Evolutionary conservation across 2,888 invertebrate genomes (phyloP).

Genomic region (Eumerus sabulonum): DNA sequence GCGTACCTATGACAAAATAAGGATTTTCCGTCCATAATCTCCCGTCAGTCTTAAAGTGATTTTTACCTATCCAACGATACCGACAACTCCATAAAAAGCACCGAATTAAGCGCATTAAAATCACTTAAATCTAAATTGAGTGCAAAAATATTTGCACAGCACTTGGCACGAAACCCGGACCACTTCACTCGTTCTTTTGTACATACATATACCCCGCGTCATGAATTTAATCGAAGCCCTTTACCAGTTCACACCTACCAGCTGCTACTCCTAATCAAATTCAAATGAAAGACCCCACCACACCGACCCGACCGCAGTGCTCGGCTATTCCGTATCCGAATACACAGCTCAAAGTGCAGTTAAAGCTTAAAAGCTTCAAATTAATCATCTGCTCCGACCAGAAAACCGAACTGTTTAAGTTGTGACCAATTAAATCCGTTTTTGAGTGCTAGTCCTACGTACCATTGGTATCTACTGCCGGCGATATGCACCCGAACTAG

Average conservation of each 20-base stretch:
- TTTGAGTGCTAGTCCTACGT: conserved; percentile 12
- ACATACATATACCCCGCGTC: too few species aligned
- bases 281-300: conserved; percentile 28
- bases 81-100: neutral
- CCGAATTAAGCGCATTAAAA: conserved; percentile 36
- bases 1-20: too few species aligned
- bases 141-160: conserved; percentile 48
- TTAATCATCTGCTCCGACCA: conserved; percentile 57
- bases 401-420: conserved; percentile 39
- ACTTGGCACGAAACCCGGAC: conserved; percentile 1
- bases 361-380: conserved; percentile 49
- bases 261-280: conserved; percentile 49
- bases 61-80: too few species aligned
- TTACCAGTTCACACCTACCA: conserved; percentile 26
- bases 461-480: neutral
- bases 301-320: neutral
- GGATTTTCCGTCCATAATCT: too few species aligned
- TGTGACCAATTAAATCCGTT: conserved; percentile 55
- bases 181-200: conserved; percentile 1
- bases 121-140: conserved; percentile 59
- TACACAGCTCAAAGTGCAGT: conserved; percentile 34
- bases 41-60: too few species aligned
- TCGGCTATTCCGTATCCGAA: neutral
- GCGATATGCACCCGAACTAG: conserved; percentile 15
- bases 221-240: conserved; percentile 38